Evolutionary conservation across 2,888 invertebrate species (phyloP), one percentile per base, ranked within the genome.

Genomic region (Macaria liturata): DNA sequence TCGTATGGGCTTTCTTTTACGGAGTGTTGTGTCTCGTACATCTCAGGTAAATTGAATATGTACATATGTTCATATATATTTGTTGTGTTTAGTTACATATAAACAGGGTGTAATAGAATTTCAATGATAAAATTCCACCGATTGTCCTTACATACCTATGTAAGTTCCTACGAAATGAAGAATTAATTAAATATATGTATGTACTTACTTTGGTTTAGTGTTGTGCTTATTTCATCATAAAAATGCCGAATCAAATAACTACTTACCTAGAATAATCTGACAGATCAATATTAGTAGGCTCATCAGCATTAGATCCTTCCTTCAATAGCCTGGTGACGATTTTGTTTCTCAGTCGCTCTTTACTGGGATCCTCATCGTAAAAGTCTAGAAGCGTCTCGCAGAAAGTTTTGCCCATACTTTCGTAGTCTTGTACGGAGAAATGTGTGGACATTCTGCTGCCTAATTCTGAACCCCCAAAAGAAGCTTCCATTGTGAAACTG

Each of bases 401-500:
- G 89, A 98, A 98, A 45, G 96, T 95, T 72, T 95, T 94, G 4
- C 98, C 98, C 83, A 98, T 94, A 70, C 95, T 91, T 73, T 92
- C 92, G 59, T 88, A 92, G 65, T 92, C 92, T 79, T 92, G 92
- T n/a, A 95, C 95, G 32, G 94, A 95, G 80, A 98, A 98, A 83
- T 98, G 98, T 30, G 96, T 97, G 4, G 96, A 96, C 70, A 94
- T 93, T 78, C 97, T 94, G 46, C 95, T 95, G 3, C 97, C 97
- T 56, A 98, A 86, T 65, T 95, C 95, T 3, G 98, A 97, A 7
- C 98, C 98, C 51, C 97, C 97, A 83, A 98, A 97, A 0, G 98
- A 98, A 5, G 98, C 98, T 90, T 98, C 98, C 94, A 98, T 95
- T 4, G 98, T 98, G 80, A 97, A 98, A 83, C 98, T 98, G 76